Evolutionary conservation across 2,888 invertebrate species (phyloP).

Genomic region (Osmoderma eremita): DNA sequence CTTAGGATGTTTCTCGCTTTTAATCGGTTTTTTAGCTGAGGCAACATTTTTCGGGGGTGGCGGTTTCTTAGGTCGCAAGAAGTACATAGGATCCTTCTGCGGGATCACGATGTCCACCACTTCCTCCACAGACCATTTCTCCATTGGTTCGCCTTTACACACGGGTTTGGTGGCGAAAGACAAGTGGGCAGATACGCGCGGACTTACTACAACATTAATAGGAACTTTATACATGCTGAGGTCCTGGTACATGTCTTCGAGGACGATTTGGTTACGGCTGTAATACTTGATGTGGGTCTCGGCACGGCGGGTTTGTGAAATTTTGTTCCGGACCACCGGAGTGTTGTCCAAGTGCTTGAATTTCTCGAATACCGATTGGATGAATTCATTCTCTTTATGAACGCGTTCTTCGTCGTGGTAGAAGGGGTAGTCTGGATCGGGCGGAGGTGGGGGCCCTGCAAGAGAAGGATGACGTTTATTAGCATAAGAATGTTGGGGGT

Average conservation of each 20-base stretch:
- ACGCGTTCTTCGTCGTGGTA: slow-evolving; percentile 38
- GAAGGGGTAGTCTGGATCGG: slow-evolving; percentile 28
- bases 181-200: slow-evolving; percentile 32
- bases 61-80: slow-evolving; percentile 19
- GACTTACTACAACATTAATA: slow-evolving; percentile 30
- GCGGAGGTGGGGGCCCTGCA: slow-evolving; percentile 30
- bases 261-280: slow-evolving; percentile 36
- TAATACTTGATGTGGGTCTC: slow-evolving; percentile 28
- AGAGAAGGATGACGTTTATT: not conserved
- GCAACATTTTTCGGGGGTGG: not conserved
- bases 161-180: slow-evolving; percentile 26
- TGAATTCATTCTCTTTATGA: slow-evolving; percentile 21
- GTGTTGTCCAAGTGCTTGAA: slow-evolving; percentile 36
- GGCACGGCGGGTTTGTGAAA: slow-evolving; percentile 33
- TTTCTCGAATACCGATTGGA: slow-evolving; percentile 34
- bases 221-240: slow-evolving; percentile 40
- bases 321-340: slow-evolving; percentile 31
- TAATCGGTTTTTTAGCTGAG: not conserved
- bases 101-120: slow-evolving; percentile 5
- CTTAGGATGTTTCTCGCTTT: slow-evolving; percentile 23
- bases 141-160: slow-evolving; percentile 12
- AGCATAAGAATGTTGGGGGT: too few species aligned
- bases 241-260: slow-evolving; percentile 40
- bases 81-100: slow-evolving; percentile 25
- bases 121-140: slow-evolving; percentile 25